Percentiles rank a stretch among this genome's conserved stretches.
Conservation (phyloP, 2,113 vertebrate species). For the Pachyramphus minor region DNA sequence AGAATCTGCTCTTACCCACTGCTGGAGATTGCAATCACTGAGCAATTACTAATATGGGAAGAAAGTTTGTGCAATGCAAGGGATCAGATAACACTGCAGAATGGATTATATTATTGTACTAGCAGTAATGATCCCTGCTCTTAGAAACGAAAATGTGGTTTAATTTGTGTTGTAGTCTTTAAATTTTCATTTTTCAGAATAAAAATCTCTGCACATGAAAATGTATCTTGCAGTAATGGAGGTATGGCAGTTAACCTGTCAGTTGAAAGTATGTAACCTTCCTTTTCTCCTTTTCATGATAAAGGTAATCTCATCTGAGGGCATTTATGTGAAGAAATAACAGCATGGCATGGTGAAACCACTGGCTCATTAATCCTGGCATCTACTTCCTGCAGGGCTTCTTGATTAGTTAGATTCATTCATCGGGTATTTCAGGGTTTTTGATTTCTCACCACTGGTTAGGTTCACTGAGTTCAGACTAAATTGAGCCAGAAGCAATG, state of each 20-base stretch:
- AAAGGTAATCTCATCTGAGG: constrained; percentile 78
- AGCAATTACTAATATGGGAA: constrained; percentile 29
- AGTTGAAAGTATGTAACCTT: constrained; percentile 76
- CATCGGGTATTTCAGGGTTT: constrained; percentile 72
- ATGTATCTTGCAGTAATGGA: constrained; percentile 68
- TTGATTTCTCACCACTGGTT: constrained; percentile 78
- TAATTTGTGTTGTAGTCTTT: constrained; percentile 68
- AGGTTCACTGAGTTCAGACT: constrained; percentile 78
- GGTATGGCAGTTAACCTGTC: constrained; percentile 74
- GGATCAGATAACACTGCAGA: neutral
- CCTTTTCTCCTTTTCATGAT: constrained; percentile 78
- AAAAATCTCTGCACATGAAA: constrained; percentile 64
- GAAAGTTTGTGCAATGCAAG: constrained; percentile 51
- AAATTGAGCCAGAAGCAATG: constrained; percentile 79
- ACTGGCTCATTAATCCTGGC: constrained; percentile 81
- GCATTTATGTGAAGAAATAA: constrained; percentile 79
- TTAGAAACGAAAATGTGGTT: constrained; percentile 67
- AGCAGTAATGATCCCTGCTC: constrained; percentile 19
- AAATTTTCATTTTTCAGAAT: constrained; percentile 71
- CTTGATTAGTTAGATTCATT: constrained; percentile 81
- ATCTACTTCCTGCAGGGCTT: constrained; percentile 77
- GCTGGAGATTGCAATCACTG: constrained; percentile 4
- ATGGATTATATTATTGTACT: constrained; percentile 31
- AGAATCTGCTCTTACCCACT: neutral
- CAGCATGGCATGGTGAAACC: constrained; percentile 75